A percentile compares a stretch with the other conserved stretches of the same genome.
Evolutionary conservation across 2,113 vertebrate genomes (phyloP).

Genomic region (Pleuronectes platessa): DNA sequence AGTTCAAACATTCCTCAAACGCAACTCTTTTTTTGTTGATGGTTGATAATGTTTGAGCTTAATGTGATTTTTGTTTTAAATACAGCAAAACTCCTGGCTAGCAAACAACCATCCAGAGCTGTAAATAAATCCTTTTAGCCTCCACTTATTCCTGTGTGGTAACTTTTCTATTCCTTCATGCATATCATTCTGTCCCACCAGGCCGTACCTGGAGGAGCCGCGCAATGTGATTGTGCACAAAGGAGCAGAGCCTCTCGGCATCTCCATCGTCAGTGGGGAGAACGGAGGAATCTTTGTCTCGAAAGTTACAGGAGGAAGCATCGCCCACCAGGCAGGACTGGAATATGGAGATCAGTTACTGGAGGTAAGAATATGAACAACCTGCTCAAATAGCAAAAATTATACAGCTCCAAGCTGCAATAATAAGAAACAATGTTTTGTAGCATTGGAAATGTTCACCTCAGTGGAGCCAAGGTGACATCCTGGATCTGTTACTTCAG

Average conservation of each 20-base stretch:
- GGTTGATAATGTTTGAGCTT: not conserved
- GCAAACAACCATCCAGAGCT: constrained; percentile 51
- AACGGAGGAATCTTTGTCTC: constrained; percentile 98
- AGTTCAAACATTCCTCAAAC: constrained; percentile 6
- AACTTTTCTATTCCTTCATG: constrained; percentile 1
- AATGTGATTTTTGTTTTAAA: not conserved
- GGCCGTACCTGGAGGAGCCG: constrained; percentile 96
- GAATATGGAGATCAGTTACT: constrained; percentile 98
- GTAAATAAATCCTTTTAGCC: constrained; percentile 33
- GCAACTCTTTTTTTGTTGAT: not conserved
- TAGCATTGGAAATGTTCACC: not conserved
- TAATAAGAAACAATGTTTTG: too few relatives aligned
- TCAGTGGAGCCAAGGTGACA: not conserved
- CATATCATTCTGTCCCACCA: constrained; percentile 63
- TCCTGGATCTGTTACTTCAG: not conserved
- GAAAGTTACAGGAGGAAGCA: constrained; percentile 96
- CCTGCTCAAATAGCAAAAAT: not conserved
- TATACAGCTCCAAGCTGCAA: not conserved
- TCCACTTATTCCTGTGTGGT: constrained; percentile 5
- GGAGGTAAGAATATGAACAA: constrained; percentile 85
- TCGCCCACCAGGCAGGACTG: constrained; percentile 96
- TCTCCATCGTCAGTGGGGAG: constrained; percentile 97
- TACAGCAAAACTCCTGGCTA: not conserved
- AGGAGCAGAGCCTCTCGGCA: constrained; percentile 94
- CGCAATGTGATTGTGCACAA: constrained; percentile 96